These are phyloP conservation scores for Acrobasis repandana DNA, from an alignment of 2,888 invertebrate species.

Conservation along the genomic window DNA sequence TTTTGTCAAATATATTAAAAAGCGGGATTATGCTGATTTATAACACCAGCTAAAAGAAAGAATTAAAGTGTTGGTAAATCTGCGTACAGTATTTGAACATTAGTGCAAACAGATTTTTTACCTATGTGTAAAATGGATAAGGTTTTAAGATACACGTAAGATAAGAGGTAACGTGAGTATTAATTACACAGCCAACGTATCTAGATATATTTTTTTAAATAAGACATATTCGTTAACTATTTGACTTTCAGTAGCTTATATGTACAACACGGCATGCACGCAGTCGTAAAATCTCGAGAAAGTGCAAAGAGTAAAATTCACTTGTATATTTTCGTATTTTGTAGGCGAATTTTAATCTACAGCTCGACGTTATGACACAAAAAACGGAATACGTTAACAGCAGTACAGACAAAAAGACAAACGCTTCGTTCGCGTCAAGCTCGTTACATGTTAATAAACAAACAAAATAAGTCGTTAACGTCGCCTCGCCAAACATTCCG, in stretches of 20 bases:
- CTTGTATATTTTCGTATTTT: background rate
- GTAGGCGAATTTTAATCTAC: background rate
- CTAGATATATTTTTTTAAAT: no score
- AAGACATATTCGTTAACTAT: no score
- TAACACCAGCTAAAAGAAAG: no score
- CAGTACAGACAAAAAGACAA: slow-evolving; percentile 16
- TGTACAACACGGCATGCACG: background rate
- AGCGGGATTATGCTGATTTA: no score
- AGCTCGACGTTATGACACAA: slow-evolving; percentile 3
- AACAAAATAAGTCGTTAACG: slow-evolving; percentile 16
- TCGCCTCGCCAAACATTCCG: slow-evolving; percentile 8
- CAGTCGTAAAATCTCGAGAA: slow-evolving; percentile 1
- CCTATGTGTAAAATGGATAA: no score
- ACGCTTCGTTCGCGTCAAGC: slow-evolving; percentile 14
- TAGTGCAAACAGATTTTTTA: no score
- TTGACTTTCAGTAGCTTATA: background rate
- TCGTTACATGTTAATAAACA: slow-evolving; percentile 20
- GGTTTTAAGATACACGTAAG: no score
- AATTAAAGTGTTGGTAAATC: no score
- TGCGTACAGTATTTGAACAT: no score
- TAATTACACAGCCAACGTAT: no score
- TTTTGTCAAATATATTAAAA: no score
- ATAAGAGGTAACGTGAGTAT: no score
- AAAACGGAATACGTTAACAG: slow-evolving; percentile 14
- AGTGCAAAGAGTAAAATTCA: background rate